phyloP scores from a whole-genome alignment of 2,113 vertebrate species.

The Cacatua alba region DNA sequence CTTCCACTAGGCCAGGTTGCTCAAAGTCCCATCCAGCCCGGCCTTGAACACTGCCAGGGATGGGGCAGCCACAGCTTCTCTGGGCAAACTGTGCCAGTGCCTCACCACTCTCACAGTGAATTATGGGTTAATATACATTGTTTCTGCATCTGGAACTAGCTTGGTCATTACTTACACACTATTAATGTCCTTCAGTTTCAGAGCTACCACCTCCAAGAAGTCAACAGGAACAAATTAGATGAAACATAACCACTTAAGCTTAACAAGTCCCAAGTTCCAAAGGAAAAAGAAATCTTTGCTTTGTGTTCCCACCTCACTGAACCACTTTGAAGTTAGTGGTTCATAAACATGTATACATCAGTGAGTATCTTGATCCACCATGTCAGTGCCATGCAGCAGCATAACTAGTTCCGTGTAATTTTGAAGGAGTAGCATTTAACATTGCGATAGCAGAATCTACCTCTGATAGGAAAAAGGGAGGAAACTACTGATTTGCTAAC shows the following conservation, averaged over 20 bases:
- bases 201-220: not conserved
- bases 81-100: not conserved
- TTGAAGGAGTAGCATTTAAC: not conserved
- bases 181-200: not conserved
- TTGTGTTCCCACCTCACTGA: not conserved
- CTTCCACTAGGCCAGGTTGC: not conserved
- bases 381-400: not conserved
- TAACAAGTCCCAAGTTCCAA: not conserved
- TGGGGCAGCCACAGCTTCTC: not conserved
- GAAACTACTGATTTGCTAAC: not conserved
- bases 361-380: fast-evolving
- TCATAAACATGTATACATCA: not conserved
- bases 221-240: not conserved
- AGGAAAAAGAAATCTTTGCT: not conserved
- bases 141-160: not conserved
- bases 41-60: not conserved
- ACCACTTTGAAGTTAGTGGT: not conserved
- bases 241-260: not conserved
- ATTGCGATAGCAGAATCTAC: not conserved
- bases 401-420: not conserved
- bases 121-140: not conserved
- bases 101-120: not conserved
- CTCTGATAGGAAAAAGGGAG: not conserved
- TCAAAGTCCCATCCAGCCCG: not conserved
- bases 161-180: not conserved